phyloP scores from a whole-genome alignment of 2,797 vertebrate species.

The Centroberyx gerrardi region DNA sequence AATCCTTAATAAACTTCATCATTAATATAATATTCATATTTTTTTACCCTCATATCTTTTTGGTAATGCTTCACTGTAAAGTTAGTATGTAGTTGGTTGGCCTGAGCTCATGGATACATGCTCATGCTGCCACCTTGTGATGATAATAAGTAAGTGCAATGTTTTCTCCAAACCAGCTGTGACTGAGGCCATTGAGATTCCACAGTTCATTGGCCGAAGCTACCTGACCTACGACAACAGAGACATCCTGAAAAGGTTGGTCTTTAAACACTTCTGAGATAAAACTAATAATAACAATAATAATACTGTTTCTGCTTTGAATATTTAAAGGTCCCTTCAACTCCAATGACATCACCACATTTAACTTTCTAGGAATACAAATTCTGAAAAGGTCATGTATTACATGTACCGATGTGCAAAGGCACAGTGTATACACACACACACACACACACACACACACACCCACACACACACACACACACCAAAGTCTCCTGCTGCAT shows the following conservation, averaged over 20 bases:
- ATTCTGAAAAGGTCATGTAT: too few relatives aligned
- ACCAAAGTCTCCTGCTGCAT: too few relatives aligned
- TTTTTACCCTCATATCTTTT: background rate
- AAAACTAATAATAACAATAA: too few relatives aligned
- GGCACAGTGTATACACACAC: too few relatives aligned
- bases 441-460: too few relatives aligned
- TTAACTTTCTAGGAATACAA: too few relatives aligned
- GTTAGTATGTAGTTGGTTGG: background rate
- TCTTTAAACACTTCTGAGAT: background rate
- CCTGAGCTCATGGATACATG: constrained; percentile 1
- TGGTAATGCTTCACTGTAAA: background rate
- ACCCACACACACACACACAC: too few relatives aligned
- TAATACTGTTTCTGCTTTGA: too few relatives aligned
- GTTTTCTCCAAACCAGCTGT: constrained; percentile 84
- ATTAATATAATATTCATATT: background rate
- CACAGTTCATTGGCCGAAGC: constrained; percentile 96
- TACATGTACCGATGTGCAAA: too few relatives aligned
- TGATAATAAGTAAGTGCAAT: constrained; percentile 39
- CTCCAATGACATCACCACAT: too few relatives aligned
- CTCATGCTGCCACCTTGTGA: constrained; percentile 74
- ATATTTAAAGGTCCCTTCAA: too few relatives aligned
- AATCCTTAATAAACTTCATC: background rate
- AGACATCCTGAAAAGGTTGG: constrained; percentile 95
- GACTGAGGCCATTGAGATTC: constrained; percentile 95
- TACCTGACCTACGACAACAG: constrained; percentile 93